These are phyloP conservation scores for Bostrychus sinensis DNA, from an alignment of 2,113 vertebrate species.

Conservation along the genomic window DNA sequence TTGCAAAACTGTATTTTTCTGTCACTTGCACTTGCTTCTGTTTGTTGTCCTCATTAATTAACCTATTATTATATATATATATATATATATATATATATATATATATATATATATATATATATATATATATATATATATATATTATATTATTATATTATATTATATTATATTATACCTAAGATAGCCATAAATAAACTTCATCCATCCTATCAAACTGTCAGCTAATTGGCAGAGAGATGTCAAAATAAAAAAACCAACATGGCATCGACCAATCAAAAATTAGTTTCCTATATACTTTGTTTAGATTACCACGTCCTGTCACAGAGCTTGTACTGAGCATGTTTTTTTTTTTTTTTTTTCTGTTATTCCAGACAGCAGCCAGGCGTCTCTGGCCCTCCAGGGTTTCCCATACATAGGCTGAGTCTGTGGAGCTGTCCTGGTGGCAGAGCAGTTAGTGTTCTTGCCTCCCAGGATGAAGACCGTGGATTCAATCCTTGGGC, in stretches of 20 bases:
- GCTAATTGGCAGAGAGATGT: slow-evolving; percentile 5
- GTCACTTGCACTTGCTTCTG: too few species aligned
- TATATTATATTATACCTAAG: too few species aligned
- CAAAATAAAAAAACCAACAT: neutral
- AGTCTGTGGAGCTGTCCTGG: slow-evolving; percentile 95
- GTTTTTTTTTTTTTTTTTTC: neutral
- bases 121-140: too few species aligned
- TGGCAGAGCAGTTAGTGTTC: slow-evolving; percentile 86
- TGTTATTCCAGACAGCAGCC: slow-evolving; percentile 85
- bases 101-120: too few species aligned
- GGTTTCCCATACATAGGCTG: slow-evolving; percentile 93
- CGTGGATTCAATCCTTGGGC: too few species aligned
- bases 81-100: too few species aligned
- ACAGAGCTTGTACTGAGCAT: slow-evolving; percentile 3
- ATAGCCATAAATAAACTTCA: slow-evolving; percentile 1
- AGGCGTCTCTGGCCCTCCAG: slow-evolving; percentile 92
- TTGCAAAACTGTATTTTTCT: too few species aligned
- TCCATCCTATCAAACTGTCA: slow-evolving; percentile 5
- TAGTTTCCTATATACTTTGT: neutral
- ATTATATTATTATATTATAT: too few species aligned
- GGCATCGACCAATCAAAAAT: neutral
- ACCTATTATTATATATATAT: too few species aligned
- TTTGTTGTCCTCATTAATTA: too few species aligned
- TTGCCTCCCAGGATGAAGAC: too few species aligned
- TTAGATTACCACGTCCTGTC: slow-evolving; percentile 6